A percentile compares a stretch with the other conserved stretches of the same genome.
These are phyloP conservation scores for Prionchulus punctatus DNA, from an alignment of 2,888 invertebrate species.

Conservation along the genomic window DNA sequence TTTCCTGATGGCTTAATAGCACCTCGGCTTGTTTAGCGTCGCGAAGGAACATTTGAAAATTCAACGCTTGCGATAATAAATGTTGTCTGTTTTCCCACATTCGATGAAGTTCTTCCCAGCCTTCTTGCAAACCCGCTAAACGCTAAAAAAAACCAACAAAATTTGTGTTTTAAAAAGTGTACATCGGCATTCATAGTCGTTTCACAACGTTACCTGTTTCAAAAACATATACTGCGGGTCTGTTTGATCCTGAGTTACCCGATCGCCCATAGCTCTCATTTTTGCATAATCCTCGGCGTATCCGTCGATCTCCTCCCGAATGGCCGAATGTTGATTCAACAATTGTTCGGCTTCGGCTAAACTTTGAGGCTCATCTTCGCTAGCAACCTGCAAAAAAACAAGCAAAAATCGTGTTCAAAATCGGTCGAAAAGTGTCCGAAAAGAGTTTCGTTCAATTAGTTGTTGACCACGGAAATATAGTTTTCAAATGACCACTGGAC, in stretches of 20 bases:
- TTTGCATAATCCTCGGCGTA: constrained; percentile 92
- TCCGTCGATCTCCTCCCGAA: constrained; percentile 96
- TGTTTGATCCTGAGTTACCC: constrained; percentile 72
- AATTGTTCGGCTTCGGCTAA: constrained; percentile 91
- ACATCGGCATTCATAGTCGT: no score
- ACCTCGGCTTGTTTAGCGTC: constrained; percentile 92
- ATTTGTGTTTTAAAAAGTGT: no score
- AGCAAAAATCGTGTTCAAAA: neutral
- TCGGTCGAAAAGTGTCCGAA: no score
- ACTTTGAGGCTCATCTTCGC: constrained; percentile 80
- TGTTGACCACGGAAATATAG: no score
- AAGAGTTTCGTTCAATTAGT: no score
- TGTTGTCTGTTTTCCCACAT: constrained; percentile 99
- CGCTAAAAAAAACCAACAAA: constrained; percentile 41
- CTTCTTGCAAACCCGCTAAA: constrained; percentile 89
- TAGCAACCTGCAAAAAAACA: constrained; percentile 49
- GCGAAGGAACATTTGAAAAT: constrained; percentile 70
- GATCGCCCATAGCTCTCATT: constrained; percentile 99
- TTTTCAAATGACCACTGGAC: no score
- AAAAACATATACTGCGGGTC: constrained; percentile 99
- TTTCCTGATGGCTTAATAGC: constrained; percentile 90
- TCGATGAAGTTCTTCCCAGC: constrained; percentile 95
- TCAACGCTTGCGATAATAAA: constrained; percentile 77
- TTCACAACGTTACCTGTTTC: constrained; percentile 48
- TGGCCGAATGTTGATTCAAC: constrained; percentile 88